Evolutionary conservation across 1,140 invertebrate genomes (phyloP).

Genomic region (Ceratina japonica): DNA sequence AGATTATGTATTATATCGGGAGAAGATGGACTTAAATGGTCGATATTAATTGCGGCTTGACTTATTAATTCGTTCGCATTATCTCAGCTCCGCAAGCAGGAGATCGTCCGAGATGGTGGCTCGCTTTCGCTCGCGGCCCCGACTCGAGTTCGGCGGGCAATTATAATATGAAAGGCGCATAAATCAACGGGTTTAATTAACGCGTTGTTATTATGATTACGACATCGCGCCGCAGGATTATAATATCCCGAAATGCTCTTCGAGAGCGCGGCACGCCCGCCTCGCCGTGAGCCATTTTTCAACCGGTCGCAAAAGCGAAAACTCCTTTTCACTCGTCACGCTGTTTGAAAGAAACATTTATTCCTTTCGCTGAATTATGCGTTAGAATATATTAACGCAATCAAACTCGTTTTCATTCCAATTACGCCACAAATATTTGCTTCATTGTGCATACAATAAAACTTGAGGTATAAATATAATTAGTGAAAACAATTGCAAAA

Average conservation of each 20-base stretch:
- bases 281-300: slow-evolving; percentile 51
- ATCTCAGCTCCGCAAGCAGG: slow-evolving; percentile 66
- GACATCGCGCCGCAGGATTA: slow-evolving; percentile 67
- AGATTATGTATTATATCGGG: slow-evolving; percentile 35
- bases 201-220: slow-evolving; percentile 78
- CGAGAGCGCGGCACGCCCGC: not conserved
- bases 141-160: slow-evolving; percentile 76
- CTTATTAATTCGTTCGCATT: slow-evolving; percentile 76
- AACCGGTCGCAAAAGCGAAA: slow-evolving; percentile 6
- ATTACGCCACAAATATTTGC: too few species aligned
- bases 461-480: too few species aligned
- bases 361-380: not conserved
- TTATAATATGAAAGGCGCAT: slow-evolving; percentile 79
- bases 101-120: slow-evolving; percentile 66
- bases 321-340: not conserved
- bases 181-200: slow-evolving; percentile 77
- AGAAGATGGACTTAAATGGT: slow-evolving; percentile 51
- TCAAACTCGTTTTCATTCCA: not conserved
- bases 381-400: too few species aligned
- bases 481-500: too few species aligned
- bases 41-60: slow-evolving; percentile 74
- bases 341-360: not conserved
- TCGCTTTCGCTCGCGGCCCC: slow-evolving; percentile 50
- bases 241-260: slow-evolving; percentile 64
- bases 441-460: too few species aligned